Evolutionary conservation across 2,113 vertebrate genomes (phyloP), one percentile per base, ranked within the genome.

Genomic region (Malurus melanocephalus): DNA sequence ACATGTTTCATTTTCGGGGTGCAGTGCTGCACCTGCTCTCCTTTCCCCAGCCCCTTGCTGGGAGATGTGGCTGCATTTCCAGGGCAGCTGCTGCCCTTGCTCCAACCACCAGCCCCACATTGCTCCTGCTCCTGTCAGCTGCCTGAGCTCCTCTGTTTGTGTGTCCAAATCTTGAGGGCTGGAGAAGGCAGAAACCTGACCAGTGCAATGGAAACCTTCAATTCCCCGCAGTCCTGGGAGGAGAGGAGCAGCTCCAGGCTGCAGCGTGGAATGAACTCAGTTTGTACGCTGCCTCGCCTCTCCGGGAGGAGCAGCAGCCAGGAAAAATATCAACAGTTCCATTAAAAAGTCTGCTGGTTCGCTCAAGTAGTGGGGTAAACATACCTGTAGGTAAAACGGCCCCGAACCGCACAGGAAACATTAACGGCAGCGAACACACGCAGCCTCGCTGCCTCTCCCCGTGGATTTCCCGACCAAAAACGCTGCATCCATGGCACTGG

Each of bases 301-400:
- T 94, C 87, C 92, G 40, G 82, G 85, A 94, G 92, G 69, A 88
- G 59, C 80, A 73, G 56, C 80, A 14, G 96, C 96, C 96, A 97
- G 95, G 87, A 96, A 96, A 96, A 96, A 97, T 89, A 97, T 93
- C 95, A 96, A 95, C 95, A 95, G 93, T 95, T 96, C 95, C 96
- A 96, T 96, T 95, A 96, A 96, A 96, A 97, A 97, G 95, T 96
- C 95, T 96, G 95, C 96, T 85, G 95, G 88, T 95, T 95, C 92
- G 94, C 93, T 94, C 30, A 92, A 95, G 94, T 91, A 93, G 91
- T 93, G 96, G 89, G 71, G 96, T 94, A 96, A 95, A 95, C 95
- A 95, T 95, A 96, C 95, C 94, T 97, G 95, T 72, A 96, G 94
- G 95, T 90, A 85, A 68, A 94, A 81, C 13, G 9, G 76, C 55